These are phyloP conservation scores for Motacilla tschutschensis DNA, from an alignment of 2,113 vertebrate genomes.

Conservation along the genomic window DNA sequence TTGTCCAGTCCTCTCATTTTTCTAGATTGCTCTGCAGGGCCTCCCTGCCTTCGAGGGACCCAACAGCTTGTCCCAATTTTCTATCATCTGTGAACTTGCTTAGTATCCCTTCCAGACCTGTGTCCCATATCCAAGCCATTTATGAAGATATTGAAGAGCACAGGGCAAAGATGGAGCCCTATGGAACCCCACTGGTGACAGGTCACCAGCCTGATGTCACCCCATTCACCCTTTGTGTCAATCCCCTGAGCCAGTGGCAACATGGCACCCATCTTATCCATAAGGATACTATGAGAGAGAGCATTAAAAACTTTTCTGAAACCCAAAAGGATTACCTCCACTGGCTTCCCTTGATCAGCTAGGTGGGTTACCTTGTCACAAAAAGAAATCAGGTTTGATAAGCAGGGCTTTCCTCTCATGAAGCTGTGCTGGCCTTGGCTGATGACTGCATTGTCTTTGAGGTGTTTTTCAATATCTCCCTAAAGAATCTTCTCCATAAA, in stretches of 20 bases:
- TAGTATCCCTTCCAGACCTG: background rate
- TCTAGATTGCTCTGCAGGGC: background rate
- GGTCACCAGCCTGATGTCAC: background rate
- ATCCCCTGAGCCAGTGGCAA: background rate
- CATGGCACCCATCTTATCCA: background rate
- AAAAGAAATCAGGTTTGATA: background rate
- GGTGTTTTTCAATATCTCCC: background rate
- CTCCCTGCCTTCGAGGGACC: fast-evolving
- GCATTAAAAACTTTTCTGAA: background rate
- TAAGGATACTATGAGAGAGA: background rate
- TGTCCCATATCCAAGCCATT: background rate
- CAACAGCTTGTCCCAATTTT: fast-evolving
- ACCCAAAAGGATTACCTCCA: background rate
- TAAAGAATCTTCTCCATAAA: background rate
- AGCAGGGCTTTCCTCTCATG: background rate
- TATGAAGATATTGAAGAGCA: background rate
- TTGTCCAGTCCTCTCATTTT: background rate
- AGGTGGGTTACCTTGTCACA: background rate
- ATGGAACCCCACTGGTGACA: background rate
- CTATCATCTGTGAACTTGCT: background rate
- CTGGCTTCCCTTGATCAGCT: background rate
- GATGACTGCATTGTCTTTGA: background rate
- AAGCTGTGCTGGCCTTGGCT: background rate
- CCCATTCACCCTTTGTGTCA: background rate
- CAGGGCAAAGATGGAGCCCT: background rate